phyloP scores from a whole-genome alignment of 2,888 invertebrate genomes.

The Scaptomyza flava region DNA sequence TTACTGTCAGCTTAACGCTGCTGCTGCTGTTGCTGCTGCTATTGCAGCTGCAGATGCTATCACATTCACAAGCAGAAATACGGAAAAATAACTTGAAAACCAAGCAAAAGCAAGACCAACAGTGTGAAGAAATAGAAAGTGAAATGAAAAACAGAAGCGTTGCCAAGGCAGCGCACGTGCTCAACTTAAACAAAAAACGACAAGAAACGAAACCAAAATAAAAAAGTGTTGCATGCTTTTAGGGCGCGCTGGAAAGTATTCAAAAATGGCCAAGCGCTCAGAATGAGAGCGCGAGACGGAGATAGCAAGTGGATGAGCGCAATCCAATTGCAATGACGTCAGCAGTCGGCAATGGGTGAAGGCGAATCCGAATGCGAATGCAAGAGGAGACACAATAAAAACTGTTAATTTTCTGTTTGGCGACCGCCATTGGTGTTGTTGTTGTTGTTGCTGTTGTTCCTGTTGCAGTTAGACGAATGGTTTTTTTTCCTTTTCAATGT shows the following conservation, averaged over 20 bases:
- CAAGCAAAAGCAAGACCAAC: conserved; percentile 10
- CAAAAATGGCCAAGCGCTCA: conserved; percentile 49
- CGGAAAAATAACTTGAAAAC: conserved; percentile 31
- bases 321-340: conserved; percentile 52
- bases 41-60: conserved; percentile 36
- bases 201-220: not conserved
- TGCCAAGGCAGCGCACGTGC: conserved; percentile 58
- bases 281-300: conserved; percentile 8
- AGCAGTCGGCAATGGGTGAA: conserved; percentile 48
- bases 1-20: conserved; percentile 21
- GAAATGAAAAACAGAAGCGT: conserved; percentile 33
- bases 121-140: conserved; percentile 12
- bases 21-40: conserved; percentile 31
- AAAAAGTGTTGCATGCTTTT: conserved; percentile 70
- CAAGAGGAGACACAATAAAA: conserved; percentile 49
- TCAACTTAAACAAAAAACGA: conserved; percentile 16
- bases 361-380: conserved; percentile 30
- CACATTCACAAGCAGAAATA: conserved; percentile 38
- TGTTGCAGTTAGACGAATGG: conserved; percentile 27
- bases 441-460: conserved; percentile 24
- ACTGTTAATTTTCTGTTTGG: conserved; percentile 65
- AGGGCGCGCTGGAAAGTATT: conserved; percentile 62
- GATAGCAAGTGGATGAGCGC: conserved; percentile 3
- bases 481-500: conserved; percentile 5
- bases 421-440: conserved; percentile 2